Percentiles rank a stretch among this genome's conserved stretches.
phyloP scores from a whole-genome alignment of 2,113 vertebrate genomes.

The Nothocercus julius region DNA sequence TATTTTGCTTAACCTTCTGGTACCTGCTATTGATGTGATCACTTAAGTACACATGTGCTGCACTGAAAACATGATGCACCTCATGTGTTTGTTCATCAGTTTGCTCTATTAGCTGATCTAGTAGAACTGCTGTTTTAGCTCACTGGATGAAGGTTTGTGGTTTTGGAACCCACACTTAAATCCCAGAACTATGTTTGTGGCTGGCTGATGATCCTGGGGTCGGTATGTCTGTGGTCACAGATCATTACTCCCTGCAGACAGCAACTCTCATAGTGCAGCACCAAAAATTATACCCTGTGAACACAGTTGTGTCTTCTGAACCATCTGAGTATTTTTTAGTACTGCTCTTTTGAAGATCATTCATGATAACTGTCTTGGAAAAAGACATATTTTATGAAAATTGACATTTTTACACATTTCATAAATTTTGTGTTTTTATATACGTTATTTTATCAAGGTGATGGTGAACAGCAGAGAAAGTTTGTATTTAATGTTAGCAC shows the following conservation, averaged over 20 bases:
- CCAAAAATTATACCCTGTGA: constrained; percentile 25
- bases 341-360: neutral
- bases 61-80: constrained; percentile 25
- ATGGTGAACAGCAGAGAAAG: neutral
- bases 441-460: neutral
- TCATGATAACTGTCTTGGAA: neutral
- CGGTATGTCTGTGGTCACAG: constrained; percentile 53
- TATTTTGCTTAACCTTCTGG: constrained; percentile 19
- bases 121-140: constrained; percentile 36
- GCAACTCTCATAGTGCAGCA: neutral
- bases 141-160: constrained; percentile 39
- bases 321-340: neutral
- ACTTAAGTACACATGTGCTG: neutral
- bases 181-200: constrained; percentile 41
- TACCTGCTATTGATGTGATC: constrained; percentile 53
- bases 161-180: constrained; percentile 54
- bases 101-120: neutral
- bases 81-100: neutral
- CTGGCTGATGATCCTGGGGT: constrained; percentile 49
- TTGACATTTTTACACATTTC: neutral
- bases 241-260: constrained; percentile 38
- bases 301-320: constrained; percentile 15
- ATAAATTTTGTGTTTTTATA: neutral
- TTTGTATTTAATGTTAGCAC: neutral
- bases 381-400: neutral